Percentiles rank a stretch among this genome's conserved stretches.
These are phyloP conservation scores for Glyptemys insculpta DNA, from an alignment of 2,797 vertebrate species.

Conservation along the genomic window DNA sequence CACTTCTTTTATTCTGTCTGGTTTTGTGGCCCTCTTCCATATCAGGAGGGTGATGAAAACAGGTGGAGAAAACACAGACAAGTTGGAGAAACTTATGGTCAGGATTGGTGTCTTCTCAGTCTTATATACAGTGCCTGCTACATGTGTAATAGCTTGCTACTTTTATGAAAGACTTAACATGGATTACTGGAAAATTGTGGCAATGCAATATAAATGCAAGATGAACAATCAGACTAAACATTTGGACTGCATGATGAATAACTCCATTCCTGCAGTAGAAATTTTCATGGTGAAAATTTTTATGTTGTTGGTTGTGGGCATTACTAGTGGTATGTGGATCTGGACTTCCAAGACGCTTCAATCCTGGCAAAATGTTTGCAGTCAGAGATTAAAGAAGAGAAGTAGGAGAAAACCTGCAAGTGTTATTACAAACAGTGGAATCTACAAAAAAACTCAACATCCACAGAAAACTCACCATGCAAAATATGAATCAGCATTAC, in stretches of 20 bases:
- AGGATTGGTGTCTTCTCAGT: constrained; percentile 97
- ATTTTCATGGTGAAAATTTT: constrained; percentile 99
- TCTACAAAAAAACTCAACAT: constrained; percentile 94
- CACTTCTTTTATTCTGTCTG: constrained; percentile 96
- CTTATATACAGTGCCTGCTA: constrained; percentile 96
- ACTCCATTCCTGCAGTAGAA: constrained; percentile 94
- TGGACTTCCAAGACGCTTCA: constrained; percentile 99
- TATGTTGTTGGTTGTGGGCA: constrained; percentile 97
- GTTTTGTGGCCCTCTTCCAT: constrained; percentile 98
- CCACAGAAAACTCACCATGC: constrained; percentile 89
- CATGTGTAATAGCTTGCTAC: constrained; percentile 97
- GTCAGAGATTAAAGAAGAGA: constrained; percentile 90
- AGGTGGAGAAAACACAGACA: constrained; percentile 97
- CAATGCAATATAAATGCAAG: constrained; percentile 86
- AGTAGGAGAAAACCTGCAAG: constrained; percentile 92
- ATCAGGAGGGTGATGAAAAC: constrained; percentile 98
- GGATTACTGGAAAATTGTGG: constrained; percentile 93
- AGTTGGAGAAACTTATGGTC: constrained; percentile 97
- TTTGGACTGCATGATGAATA: constrained; percentile 90
- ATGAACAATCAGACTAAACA: constrained; percentile 82
- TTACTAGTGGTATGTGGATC: constrained; percentile 99
- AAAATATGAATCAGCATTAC: constrained; percentile 90
- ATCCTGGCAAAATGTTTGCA: constrained; percentile 96
- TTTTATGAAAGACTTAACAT: constrained; percentile 97
- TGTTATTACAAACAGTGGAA: constrained; percentile 88